Evolutionary conservation across 2,113 vertebrate species (phyloP), one percentile per base, ranked within the genome.

Genomic region (Mus spicilegus): DNA sequence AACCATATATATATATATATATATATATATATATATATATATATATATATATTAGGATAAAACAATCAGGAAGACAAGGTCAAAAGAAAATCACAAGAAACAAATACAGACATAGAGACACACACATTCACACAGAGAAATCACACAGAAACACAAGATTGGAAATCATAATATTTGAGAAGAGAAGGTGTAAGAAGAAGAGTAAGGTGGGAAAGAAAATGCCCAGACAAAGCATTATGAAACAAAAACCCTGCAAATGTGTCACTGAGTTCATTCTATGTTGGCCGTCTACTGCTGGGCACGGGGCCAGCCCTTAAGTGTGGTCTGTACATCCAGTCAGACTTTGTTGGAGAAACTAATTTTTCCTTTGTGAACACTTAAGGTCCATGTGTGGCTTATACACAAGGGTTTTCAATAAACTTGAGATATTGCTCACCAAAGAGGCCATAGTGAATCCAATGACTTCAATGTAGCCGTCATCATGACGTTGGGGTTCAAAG

Each of bases 391-490:
- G 4, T 61, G 39, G 24, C 49, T 49, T 49, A 91, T 70, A 85
- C 12, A 17, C 9, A 86, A 67, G 80, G 36, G 30, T 54, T 72
- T 93, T 93, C 16, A 89, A 12, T 33, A n/a, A 63, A 70, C 77
- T 0, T 76, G 36, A 46, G 7, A 2, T 10, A 19, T 1, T 56
- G 97, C 99, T 98, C 96, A 99, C 99, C 99, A 99, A 97, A 1
- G 99, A 99, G 75, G 99, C 99, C 99, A 99, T 99, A 67, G 99
- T 99, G 95, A 99, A 99, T 11, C 99, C 99, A 19, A 99, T 99
- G 80, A 99, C 99, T 95, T 99, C 99, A 20, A 99, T 99, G 93
- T 99, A 99, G 70, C 99, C 99, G n/a, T 99, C 99, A 9, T 99
- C 99, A 0, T 99, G 99, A 4, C 99, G 98, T 92, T 99, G 99